Evolutionary conservation across 2,113 vertebrate species (phyloP).

Genomic region (Nothoprocta perdicaria): DNA sequence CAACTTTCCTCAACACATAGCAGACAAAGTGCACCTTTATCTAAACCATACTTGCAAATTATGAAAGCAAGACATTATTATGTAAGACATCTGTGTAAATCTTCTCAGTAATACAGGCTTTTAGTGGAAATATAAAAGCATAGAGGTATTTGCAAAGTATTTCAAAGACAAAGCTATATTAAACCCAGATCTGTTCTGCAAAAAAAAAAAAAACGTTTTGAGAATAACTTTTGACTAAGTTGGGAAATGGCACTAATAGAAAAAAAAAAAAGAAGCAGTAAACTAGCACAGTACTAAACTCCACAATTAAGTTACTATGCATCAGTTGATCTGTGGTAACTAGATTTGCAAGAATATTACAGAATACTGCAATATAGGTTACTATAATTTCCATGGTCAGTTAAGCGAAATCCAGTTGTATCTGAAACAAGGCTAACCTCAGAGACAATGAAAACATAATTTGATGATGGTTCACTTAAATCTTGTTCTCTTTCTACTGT

Average conservation of each 20-base stretch:
- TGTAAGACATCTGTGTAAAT: not conserved
- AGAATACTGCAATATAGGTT: not conserved
- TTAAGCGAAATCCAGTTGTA: not conserved
- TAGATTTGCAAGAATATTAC: not conserved
- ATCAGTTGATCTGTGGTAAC: not conserved
- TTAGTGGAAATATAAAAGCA: not conserved
- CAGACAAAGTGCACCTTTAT: not conserved
- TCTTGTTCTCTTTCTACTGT: not conserved
- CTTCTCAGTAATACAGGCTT: not conserved
- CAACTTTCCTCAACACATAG: not conserved
- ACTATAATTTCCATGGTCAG: not conserved
- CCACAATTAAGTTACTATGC: not conserved
- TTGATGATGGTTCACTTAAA: not conserved
- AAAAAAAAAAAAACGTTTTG: not conserved
- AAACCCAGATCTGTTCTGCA: not conserved
- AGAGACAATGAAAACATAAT: not conserved
- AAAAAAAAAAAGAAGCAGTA: not conserved
- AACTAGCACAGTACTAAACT: not conserved
- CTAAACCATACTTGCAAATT: not conserved
- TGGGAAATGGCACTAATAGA: rapidly evolving
- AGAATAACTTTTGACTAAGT: not conserved
- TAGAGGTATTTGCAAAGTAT: not conserved
- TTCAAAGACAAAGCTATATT: not conserved
- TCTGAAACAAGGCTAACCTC: not conserved
- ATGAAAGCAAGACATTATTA: rapidly evolving